These are phyloP conservation scores for Antigone vipio DNA, from an alignment of 2,113 vertebrate species.

Conservation along the genomic window DNA sequence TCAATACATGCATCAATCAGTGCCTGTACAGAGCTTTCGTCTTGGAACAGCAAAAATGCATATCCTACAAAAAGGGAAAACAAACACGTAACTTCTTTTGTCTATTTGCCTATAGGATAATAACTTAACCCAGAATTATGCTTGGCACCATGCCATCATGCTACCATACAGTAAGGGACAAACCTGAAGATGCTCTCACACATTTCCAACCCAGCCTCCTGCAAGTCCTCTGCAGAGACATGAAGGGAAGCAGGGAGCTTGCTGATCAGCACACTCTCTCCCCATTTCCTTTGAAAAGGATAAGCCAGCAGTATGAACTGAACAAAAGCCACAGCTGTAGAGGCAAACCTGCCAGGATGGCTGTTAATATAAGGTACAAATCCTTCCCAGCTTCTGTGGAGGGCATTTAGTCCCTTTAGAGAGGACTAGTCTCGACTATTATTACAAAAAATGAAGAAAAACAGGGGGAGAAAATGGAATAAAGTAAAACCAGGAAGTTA, in stretches of 20 bases:
- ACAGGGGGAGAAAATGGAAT: not conserved
- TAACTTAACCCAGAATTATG: not conserved
- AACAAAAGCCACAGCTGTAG: not conserved
- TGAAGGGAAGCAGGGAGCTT: not conserved
- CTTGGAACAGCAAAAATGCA: conserved; percentile 98
- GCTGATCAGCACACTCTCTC: not conserved
- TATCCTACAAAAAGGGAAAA: conserved; percentile 80
- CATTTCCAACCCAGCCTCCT: not conserved
- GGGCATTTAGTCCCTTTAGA: not conserved
- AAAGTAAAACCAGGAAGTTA: not conserved
- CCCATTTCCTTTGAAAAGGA: not conserved
- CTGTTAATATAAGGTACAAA: not conserved
- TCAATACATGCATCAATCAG: conserved; percentile 98
- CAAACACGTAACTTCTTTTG: not conserved
- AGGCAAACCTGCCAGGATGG: not conserved
- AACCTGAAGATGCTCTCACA: not conserved
- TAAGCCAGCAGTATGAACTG: not conserved
- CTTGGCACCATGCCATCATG: not conserved
- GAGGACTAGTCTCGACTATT: not conserved
- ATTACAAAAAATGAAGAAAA: not conserved
- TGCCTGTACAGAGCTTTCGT: conserved; percentile 98
- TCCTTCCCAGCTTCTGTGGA: not conserved
- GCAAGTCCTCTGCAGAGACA: not conserved
- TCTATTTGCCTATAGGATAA: not conserved
- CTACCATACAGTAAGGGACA: not conserved